These are phyloP conservation scores for Listronotus oregonensis DNA, from an alignment of 1,140 invertebrate genomes.

Conservation along the genomic window DNA sequence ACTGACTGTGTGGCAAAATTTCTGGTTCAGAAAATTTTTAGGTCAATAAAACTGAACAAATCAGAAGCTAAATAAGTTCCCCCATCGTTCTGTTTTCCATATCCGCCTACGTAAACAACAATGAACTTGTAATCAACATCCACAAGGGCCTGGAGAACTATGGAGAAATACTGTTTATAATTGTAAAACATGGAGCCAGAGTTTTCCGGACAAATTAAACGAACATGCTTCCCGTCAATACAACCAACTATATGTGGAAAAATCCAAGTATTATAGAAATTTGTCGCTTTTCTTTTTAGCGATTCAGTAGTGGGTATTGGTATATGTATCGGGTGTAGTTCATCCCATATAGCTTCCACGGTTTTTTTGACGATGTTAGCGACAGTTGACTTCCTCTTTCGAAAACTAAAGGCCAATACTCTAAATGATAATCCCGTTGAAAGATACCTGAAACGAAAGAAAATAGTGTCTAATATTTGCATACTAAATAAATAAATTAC, in stretches of 20 bases:
- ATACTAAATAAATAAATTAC: too few relatives aligned
- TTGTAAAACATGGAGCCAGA: conserved; percentile 38
- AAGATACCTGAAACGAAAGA: too few relatives aligned
- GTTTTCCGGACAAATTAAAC: conserved; percentile 1
- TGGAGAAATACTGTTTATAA: conserved; percentile 49
- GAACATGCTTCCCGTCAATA: conserved; percentile 18
- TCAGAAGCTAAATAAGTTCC: neutral
- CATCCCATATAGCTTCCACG: conserved; percentile 7
- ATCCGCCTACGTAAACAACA: conserved; percentile 42
- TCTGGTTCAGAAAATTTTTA: neutral
- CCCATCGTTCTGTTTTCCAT: neutral
- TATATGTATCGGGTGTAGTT: neutral
- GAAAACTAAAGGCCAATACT: too few relatives aligned
- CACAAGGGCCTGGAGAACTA: conserved; percentile 54
- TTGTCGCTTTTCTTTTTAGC: conserved; percentile 1
- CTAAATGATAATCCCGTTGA: too few relatives aligned
- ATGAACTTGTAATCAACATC: conserved; percentile 54
- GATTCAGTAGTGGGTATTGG: neutral
- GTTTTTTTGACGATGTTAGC: too few relatives aligned
- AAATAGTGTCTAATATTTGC: too few relatives aligned
- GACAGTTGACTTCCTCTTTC: too few relatives aligned
- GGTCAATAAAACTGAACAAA: neutral
- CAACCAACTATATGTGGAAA: conserved; percentile 8
- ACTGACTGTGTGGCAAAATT: neutral
- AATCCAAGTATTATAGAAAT: conserved; percentile 9